Evolutionary conservation across 2,888 invertebrate genomes (phyloP), one percentile per base, ranked within the genome.

Genomic region (Boloria selene): DNA sequence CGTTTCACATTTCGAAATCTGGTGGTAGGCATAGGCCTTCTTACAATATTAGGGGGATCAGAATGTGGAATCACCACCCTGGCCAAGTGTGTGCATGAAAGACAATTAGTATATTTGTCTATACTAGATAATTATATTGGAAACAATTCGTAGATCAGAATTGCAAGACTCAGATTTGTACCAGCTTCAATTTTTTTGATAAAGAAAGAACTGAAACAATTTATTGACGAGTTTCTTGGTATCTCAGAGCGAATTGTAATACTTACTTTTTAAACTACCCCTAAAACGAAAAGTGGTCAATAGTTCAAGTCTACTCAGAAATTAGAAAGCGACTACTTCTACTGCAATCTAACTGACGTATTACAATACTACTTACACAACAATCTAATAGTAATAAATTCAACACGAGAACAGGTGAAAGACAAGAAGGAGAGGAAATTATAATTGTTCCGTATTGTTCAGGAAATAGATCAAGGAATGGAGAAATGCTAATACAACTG

Each of bases 191-290:
- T n/a, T n/a, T 72, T 74, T 44, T n/a, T 74, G 6, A 61, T 72
- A 42, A 67, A 71, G 31, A 66, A 61, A 64, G n/a, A 66, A 16
- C 14, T 68, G 38, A 70, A 49, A 51, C 2, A 44, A 18, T 58
- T 67, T n/a, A 70, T 74, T 4, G 61, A 67, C 6, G 72, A 67
- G 50, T 65, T 72, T n/a, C 65, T 67, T 26, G 74, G 72, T 4
- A 53, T 72, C 47, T 72, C 71, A 5, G 71, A 74, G 16, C 64
- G 72, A 16, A 71, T 73, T 55, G 68, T 54, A 50, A 65, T 72
- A 26, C 49, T 58, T 4, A 58, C 72, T n/a, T 44, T 38, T 72
- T n/a, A 65, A 65, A 18, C 31, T 70, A 16, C 63, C 64, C 16
- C 65, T 63, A 13, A 13, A 64, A 58, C 13, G 44, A 64, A 49